Base-by-base conservation (phyloP, 2,888 invertebrate genomes). In the Thyatira batis region DNA sequence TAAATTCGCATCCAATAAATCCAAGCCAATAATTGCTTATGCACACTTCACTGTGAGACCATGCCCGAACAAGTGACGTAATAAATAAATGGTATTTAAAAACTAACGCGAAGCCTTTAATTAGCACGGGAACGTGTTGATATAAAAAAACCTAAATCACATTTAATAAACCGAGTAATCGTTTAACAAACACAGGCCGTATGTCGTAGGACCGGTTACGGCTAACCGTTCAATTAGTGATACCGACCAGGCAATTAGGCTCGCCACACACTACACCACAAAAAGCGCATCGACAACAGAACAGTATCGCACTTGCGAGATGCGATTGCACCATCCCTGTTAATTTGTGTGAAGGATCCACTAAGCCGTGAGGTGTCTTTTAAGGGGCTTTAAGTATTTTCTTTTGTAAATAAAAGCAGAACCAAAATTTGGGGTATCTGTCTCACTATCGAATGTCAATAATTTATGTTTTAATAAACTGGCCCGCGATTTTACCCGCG, bases 171-270 rank as follows among this genome's bases (percentile, higher is more conserved):
- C 72, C 74, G 69, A 69, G 71, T 80, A 82, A 85, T 85, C 80
- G 81, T 60, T 81, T 70, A 78, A 78, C 82, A 84, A 85, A 86
- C 80, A 82, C 71, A 65, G 72, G 56, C 54, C 49, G 33, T 59
- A 54, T 55, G 61, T 55, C 46, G 61, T 61, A 52, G 62, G 66
- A 74, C 81, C 79, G 80, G 82, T 82, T 78, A 67, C 65, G 68
- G 77, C 72, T 80, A 81, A 85, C 80, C 82, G 82, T 84, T 84
- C 85, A 88, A 86, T 88, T 88, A 88, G 82, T 75, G 77, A 80
- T 75, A 76, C 76, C 69, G 75, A 78, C 71, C 74, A 67, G 70
- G 73, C 83, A 85, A 86, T 89, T 87, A 88, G 80, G 73, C 63
- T 54, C 61, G 71, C 80, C 80, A 71, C 81, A 82, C 77, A 80